A percentile compares a stretch with the other conserved stretches of the same genome.
phyloP scores from a whole-genome alignment of 2,113 vertebrate genomes.

The Pholis gunnellus region DNA sequence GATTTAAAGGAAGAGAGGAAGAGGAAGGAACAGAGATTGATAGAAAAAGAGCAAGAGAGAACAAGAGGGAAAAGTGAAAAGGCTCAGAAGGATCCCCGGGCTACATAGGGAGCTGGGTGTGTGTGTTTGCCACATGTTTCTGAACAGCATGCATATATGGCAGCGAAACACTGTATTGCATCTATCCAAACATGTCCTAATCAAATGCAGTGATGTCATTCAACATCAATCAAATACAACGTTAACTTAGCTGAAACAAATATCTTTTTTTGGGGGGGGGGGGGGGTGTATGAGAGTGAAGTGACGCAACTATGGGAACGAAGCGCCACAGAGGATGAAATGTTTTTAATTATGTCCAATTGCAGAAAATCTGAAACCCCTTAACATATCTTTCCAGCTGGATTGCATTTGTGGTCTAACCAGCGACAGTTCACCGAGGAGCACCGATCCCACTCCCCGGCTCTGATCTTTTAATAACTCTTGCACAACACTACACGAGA shows the following conservation, averaged over 20 bases:
- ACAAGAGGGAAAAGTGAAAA: slow-evolving; percentile 33
- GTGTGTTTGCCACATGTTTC: slow-evolving; percentile 69
- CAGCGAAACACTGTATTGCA: slow-evolving; percentile 41
- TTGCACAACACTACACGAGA: slow-evolving; percentile 43
- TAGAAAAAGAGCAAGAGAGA: slow-evolving; percentile 40
- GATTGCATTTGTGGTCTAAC: slow-evolving; percentile 54
- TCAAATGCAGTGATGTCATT: slow-evolving; percentile 70
- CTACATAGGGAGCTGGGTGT: slow-evolving; percentile 76
- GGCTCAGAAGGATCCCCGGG: slow-evolving; percentile 81
- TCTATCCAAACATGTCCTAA: slow-evolving; percentile 64
- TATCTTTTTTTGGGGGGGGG: neutral
- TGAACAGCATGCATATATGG: slow-evolving; percentile 48
- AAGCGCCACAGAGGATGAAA: slow-evolving; percentile 13
- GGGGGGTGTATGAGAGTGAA: slow-evolving; percentile 19
- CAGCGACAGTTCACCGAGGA: slow-evolving; percentile 50
- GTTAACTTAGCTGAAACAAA: slow-evolving; percentile 52
- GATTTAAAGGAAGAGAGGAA: slow-evolving; percentile 36
- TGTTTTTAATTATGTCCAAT: slow-evolving; percentile 67
- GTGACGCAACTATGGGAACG: slow-evolving; percentile 45
- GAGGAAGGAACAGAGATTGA: slow-evolving; percentile 30
- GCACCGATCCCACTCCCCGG: slow-evolving; percentile 12
- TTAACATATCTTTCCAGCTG: slow-evolving; percentile 48
- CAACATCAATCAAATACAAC: slow-evolving; percentile 56
- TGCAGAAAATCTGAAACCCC: slow-evolving; percentile 49
- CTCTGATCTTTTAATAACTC: slow-evolving; percentile 43